These are phyloP conservation scores for Enteromius anoplus DNA, from an alignment of 2,797 vertebrate genomes.

Conservation along the genomic window DNA sequence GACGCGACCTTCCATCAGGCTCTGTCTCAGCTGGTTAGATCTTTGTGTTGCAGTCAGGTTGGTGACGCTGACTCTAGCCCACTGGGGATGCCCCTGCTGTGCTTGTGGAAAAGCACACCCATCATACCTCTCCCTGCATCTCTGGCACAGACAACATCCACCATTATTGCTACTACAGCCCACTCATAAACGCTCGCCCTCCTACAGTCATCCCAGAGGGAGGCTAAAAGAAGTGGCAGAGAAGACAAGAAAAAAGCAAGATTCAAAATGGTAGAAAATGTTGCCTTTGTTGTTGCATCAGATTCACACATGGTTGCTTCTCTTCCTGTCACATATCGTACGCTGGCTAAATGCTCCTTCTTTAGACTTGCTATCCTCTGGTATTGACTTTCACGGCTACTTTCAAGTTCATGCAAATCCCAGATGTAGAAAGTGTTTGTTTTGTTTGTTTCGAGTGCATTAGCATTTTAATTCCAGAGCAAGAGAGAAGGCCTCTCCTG, in stretches of 20 bases:
- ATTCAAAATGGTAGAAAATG: slow-evolving; percentile 23
- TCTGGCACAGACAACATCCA: slow-evolving; percentile 35
- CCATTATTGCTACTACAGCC: slow-evolving; percentile 34
- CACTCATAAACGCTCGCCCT: slow-evolving; percentile 34
- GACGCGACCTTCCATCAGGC: slow-evolving; percentile 58
- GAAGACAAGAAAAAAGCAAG: slow-evolving; percentile 22
- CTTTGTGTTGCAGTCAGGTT: slow-evolving; percentile 50
- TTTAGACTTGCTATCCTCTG: slow-evolving; percentile 25
- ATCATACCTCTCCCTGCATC: slow-evolving; percentile 15
- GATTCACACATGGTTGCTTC: not conserved
- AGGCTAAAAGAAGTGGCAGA: slow-evolving; percentile 25
- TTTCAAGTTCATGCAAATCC: slow-evolving; percentile 47
- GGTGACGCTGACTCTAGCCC: slow-evolving; percentile 31
- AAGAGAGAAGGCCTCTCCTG: slow-evolving; percentile 19
- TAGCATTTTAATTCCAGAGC: slow-evolving; percentile 49
- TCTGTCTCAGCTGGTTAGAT: slow-evolving; percentile 52
- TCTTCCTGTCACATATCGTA: not conserved
- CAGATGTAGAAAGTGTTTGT: slow-evolving; percentile 38
- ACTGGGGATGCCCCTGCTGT: slow-evolving; percentile 49
- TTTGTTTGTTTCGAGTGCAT: slow-evolving; percentile 45
- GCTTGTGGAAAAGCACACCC: slow-evolving; percentile 36
- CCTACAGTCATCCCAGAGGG: slow-evolving; percentile 38
- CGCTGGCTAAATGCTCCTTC: not conserved
- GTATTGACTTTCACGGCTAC: slow-evolving; percentile 30
- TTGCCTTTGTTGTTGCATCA: slow-evolving; percentile 14